Evolutionary conservation across 1,140 invertebrate genomes (phyloP).

Genomic region (Tetragnatha versicolor): DNA sequence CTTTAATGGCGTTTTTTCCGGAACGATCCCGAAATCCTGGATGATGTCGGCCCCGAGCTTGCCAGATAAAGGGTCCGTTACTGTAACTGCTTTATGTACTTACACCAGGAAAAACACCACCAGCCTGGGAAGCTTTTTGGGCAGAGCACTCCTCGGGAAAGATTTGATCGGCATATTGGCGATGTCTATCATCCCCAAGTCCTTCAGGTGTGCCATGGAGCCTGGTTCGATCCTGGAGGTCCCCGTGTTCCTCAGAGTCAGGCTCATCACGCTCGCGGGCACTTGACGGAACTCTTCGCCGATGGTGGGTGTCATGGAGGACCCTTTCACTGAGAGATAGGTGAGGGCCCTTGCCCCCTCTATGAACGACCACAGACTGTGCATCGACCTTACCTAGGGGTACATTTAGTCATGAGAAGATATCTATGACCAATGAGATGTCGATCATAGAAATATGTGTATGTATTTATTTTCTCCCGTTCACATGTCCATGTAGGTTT

Average conservation of each 20-base stretch:
- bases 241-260: slow-evolving; percentile 19
- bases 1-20: too few species aligned
- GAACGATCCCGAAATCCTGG: too few species aligned
- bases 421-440: too few species aligned
- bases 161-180: slow-evolving; percentile 9
- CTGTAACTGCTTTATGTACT: too few species aligned
- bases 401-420: too few species aligned
- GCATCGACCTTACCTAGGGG: too few species aligned
- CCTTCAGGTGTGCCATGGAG: slow-evolving; percentile 26
- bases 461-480: too few species aligned
- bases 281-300: slow-evolving; percentile 6
- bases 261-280: neutral
- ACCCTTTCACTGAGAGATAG: slow-evolving; percentile 1
- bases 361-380: slow-evolving; percentile 4
- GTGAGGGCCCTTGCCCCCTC: neutral
- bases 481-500: too few species aligned
- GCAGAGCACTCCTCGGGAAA: slow-evolving; percentile 24
- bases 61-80: neutral
- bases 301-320: slow-evolving; percentile 4
- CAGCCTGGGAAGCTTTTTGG: neutral
- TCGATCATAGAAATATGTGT: too few species aligned
- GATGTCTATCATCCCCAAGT: slow-evolving; percentile 2
- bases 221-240: slow-evolving; percentile 18
- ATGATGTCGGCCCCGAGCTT: neutral
- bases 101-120: slow-evolving; percentile 32